A percentile compares a stretch with the other conserved stretches of the same genome.
Evolutionary conservation across 2,888 invertebrate genomes (phyloP).

Genomic region (Strigamia transsilvanica): DNA sequence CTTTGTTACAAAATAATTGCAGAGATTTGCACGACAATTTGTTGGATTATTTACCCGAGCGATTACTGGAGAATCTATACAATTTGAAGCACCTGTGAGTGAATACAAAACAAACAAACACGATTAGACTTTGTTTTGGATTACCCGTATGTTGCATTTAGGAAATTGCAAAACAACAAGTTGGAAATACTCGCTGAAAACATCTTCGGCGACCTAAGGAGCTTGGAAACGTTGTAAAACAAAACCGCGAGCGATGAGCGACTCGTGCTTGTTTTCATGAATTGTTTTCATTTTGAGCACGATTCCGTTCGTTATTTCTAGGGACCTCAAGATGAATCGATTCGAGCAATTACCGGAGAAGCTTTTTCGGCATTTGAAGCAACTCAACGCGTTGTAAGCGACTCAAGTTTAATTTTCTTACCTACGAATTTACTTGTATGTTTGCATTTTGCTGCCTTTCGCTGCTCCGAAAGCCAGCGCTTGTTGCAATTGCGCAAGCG

Average conservation of each 20-base stretch:
- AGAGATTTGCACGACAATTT: conserved; percentile 75
- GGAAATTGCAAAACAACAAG: conserved; percentile 73
- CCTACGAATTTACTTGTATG: background rate
- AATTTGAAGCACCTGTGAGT: conserved; percentile 75
- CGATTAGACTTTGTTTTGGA: too few species aligned
- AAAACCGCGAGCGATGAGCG: conserved; percentile 2
- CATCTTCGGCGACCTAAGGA: conserved; percentile 57
- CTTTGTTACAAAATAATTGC: conserved; percentile 59
- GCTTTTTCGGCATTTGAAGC: background rate
- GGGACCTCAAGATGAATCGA: conserved; percentile 58
- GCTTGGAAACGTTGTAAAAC: conserved; percentile 58
- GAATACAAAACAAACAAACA: conserved; percentile 65
- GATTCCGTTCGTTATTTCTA: background rate
- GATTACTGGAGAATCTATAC: conserved; percentile 72
- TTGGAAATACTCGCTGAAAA: conserved; percentile 71
- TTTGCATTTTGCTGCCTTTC: background rate
- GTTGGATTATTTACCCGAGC: conserved; percentile 72
- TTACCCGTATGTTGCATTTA: too few species aligned
- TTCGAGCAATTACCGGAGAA: background rate
- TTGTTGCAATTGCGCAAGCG: background rate
- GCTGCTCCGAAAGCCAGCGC: background rate
- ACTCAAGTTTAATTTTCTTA: background rate
- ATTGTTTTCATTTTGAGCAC: too few species aligned
- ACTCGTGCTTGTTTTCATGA: too few species aligned
- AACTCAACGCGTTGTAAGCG: conserved; percentile 25